Evolutionary conservation across 2,888 invertebrate genomes (phyloP).

Genomic region (Standfussiana lucernea): DNA sequence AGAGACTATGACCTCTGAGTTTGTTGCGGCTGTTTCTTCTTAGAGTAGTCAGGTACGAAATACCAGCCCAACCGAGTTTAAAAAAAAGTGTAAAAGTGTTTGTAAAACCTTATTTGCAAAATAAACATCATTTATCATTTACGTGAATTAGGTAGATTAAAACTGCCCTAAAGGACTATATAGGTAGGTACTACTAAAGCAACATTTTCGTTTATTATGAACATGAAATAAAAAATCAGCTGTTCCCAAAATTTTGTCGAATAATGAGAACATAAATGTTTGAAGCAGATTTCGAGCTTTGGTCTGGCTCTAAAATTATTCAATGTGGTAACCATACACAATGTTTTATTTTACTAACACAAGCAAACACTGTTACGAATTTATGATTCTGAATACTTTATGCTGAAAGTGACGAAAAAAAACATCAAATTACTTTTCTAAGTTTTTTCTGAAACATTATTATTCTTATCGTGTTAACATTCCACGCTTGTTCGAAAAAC

Average conservation of each 20-base stretch:
- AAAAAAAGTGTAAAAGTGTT: too few relatives aligned
- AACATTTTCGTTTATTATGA: neutral
- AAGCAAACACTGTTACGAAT: neutral
- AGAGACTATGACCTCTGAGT: too few relatives aligned
- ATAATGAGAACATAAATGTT: neutral
- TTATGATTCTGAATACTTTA: neutral
- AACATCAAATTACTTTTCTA: slow-evolving; percentile 9
- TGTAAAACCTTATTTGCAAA: too few relatives aligned
- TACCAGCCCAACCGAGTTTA: neutral
- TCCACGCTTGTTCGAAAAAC: slow-evolving; percentile 7
- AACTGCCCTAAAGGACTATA: neutral
- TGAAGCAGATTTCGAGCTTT: neutral
- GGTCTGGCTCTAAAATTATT: neutral
- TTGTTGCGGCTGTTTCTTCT: neutral
- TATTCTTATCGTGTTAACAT: slow-evolving; percentile 30
- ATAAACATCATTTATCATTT: neutral
- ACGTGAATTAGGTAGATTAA: neutral
- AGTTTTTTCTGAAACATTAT: slow-evolving; percentile 22
- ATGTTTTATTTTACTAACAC: neutral
- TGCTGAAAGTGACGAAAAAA: neutral
- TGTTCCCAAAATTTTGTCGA: neutral
- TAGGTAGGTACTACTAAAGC: neutral
- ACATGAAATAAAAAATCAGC: neutral
- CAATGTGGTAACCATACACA: neutral
- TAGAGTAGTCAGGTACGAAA: neutral